Evolutionary conservation across 2,113 vertebrate species (phyloP).

Genomic region (Nibea albiflora): DNA sequence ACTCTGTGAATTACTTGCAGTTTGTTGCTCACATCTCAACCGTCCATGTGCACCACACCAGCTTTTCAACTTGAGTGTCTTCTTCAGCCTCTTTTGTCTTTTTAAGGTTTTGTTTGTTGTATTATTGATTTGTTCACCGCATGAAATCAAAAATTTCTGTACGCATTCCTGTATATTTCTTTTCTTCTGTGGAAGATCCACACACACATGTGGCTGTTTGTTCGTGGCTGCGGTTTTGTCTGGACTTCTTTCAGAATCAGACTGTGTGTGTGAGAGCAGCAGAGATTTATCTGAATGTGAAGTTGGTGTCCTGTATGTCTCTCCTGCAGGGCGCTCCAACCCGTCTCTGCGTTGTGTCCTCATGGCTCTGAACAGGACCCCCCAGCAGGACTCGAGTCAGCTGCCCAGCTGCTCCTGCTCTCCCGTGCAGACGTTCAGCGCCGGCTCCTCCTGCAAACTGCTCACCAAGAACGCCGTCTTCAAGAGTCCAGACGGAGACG

Average conservation of each 20-base stretch:
- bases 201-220: too few relatives aligned
- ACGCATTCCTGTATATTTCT: too few relatives aligned
- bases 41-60: too few relatives aligned
- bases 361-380: constrained; percentile 88
- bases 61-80: too few relatives aligned
- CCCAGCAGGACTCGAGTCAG: constrained; percentile 77
- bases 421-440: constrained; percentile 91
- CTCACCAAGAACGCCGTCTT: constrained; percentile 96
- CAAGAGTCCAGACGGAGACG: constrained; percentile 85
- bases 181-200: background rate
- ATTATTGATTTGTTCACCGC: too few relatives aligned
- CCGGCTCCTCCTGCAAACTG: constrained; percentile 91
- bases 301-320: background rate
- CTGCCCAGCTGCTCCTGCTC: constrained; percentile 87
- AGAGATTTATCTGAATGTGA: background rate
- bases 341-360: constrained; percentile 89
- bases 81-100: too few relatives aligned
- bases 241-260: too few relatives aligned
- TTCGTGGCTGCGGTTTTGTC: too few relatives aligned
- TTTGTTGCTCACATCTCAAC: too few relatives aligned
- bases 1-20: too few relatives aligned
- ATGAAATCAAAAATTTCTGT: too few relatives aligned
- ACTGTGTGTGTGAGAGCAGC: background rate
- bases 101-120: too few relatives aligned
- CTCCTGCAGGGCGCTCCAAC: constrained; percentile 87